These are phyloP conservation scores for Parelbella ahira DNA, from an alignment of 2,888 invertebrate species.

Conservation along the genomic window DNA sequence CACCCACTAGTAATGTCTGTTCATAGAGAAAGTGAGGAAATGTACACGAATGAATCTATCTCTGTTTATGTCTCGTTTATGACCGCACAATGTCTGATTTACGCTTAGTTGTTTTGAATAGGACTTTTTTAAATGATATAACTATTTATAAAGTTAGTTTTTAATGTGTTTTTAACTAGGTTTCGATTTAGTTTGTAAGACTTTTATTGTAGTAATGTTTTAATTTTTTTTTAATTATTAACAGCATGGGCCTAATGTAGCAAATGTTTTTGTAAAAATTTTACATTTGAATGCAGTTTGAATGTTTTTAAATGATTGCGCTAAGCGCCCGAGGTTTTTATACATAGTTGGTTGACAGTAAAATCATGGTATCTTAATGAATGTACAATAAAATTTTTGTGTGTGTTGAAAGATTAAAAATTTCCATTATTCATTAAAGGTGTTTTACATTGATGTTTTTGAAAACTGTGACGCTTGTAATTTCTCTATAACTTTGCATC, in stretches of 20 bases:
- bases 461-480: no score
- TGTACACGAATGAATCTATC: no score
- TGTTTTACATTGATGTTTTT: no score
- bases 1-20: no score
- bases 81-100: slow-evolving; percentile 60
- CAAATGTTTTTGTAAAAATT: slow-evolving; percentile 8
- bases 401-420: no score
- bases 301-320: slow-evolving; percentile 2
- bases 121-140: slow-evolving; percentile 37
- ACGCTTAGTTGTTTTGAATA: slow-evolving; percentile 59
- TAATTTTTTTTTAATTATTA: slow-evolving; percentile 25
- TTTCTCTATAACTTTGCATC: no score
- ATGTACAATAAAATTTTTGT: no score
- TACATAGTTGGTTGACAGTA: not conserved
- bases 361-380: no score
- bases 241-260: slow-evolving; percentile 19
- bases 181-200: slow-evolving; percentile 49
- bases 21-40: no score
- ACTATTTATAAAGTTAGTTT: slow-evolving; percentile 47
- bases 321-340: slow-evolving; percentile 9
- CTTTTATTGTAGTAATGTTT: slow-evolving; percentile 37
- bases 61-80: slow-evolving; percentile 28
- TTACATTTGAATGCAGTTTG: not conserved
- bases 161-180: slow-evolving; percentile 35
- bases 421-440: no score